These are phyloP conservation scores for Drosophila anomalata DNA, from an alignment of 2,888 invertebrate species.

Conservation along the genomic window DNA sequence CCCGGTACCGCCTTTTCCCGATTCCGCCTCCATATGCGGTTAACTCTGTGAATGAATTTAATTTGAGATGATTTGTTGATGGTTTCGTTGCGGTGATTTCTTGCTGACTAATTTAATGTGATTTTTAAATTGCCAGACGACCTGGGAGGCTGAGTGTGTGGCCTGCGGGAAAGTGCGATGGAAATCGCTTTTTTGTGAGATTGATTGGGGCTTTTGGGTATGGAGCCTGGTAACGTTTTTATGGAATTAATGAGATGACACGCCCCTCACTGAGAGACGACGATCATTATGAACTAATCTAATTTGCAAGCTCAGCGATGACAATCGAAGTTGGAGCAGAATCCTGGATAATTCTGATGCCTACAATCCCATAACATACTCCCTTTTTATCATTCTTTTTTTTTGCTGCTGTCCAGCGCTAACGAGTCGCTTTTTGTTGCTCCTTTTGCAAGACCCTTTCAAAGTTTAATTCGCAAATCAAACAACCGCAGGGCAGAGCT, in stretches of 20 bases:
- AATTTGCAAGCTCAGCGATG: constrained; percentile 49
- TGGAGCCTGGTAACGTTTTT: constrained; percentile 26
- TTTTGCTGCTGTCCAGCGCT: constrained; percentile 36
- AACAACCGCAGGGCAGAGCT: constrained; percentile 72
- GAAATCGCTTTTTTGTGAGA: constrained; percentile 41
- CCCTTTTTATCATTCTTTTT: not conserved
- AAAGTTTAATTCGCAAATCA: constrained; percentile 76
- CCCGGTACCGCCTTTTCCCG: constrained; percentile 1
- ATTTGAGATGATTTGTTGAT: constrained; percentile 80
- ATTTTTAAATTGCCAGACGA: constrained; percentile 73
- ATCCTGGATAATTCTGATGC: not conserved
- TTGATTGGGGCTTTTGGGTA: constrained; percentile 64
- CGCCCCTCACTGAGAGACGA: constrained; percentile 47
- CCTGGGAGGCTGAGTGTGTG: constrained; percentile 58
- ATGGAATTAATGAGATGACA: constrained; percentile 59
- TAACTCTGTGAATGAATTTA: constrained; percentile 74
- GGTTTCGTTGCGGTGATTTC: constrained; percentile 79
- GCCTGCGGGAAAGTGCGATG: constrained; percentile 33
- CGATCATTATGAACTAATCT: constrained; percentile 59
- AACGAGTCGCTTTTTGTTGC: constrained; percentile 47
- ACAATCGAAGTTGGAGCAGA: constrained; percentile 45
- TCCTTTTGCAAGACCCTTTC: constrained; percentile 33
- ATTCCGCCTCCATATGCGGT: constrained; percentile 12
- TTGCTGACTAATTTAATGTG: constrained; percentile 81
- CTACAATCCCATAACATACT: not conserved